Conservation (phyloP, 1,140 invertebrate species). For the Drosophila melanogaster region DNA sequence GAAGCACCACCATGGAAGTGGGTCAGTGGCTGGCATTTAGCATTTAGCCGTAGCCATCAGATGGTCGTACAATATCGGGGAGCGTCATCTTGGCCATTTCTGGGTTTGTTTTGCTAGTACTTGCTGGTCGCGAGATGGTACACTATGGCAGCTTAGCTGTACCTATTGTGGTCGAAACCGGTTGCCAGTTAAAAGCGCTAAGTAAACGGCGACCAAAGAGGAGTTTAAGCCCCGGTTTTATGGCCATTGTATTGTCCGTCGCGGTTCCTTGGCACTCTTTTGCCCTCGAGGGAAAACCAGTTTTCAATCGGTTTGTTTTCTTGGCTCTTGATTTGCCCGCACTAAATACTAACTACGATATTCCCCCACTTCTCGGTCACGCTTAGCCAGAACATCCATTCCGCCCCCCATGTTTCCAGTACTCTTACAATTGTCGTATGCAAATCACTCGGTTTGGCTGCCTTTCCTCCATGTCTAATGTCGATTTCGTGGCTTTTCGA, state of each 20-base stretch:
- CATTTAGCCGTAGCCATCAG: constrained; percentile 48
- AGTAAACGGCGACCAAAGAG: constrained; percentile 42
- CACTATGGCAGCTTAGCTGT: constrained; percentile 37
- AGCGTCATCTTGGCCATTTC: constrained; percentile 56
- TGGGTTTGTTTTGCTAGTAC: constrained; percentile 53
- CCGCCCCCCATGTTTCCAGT: constrained; percentile 15
- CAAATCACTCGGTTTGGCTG: constrained; percentile 48
- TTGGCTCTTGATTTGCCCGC: constrained; percentile 21
- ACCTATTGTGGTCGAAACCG: constrained; percentile 56
- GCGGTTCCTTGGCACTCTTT: constrained; percentile 52
- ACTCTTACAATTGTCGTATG: constrained; percentile 50
- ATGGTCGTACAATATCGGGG: constrained; percentile 43
- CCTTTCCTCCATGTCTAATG: constrained; percentile 24
- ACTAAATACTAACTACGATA: constrained; percentile 17
- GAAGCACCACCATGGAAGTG: constrained; percentile 57
- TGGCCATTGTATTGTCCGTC: constrained; percentile 45
- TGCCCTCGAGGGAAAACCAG: constrained; percentile 59
- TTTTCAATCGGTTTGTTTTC: constrained; percentile 35
- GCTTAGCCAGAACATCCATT: constrained; percentile 65
- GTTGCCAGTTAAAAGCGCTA: constrained; percentile 43
- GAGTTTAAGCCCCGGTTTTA: constrained; percentile 46
- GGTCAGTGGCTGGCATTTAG: constrained; percentile 76
- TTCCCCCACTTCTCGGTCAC: constrained; percentile 56
- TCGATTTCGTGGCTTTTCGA: constrained; percentile 30
- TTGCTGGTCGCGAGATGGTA: constrained; percentile 7